Evolutionary conservation across 92 coral and sea anemone genomes (phyloP), one percentile per base, ranked within the genome.

Genomic region (Parazoanthus darwini): DNA sequence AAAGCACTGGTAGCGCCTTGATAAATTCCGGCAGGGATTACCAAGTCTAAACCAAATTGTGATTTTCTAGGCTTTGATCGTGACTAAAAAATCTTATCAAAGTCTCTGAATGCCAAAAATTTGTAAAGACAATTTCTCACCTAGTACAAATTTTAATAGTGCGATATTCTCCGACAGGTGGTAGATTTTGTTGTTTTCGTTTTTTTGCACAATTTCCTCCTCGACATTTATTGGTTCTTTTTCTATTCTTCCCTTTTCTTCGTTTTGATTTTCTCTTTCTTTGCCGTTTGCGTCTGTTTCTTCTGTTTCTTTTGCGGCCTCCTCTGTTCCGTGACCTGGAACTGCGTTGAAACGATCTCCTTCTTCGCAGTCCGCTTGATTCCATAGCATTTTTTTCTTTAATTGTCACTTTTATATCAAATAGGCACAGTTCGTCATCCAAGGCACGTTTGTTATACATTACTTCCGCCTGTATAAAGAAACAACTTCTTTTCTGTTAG

Each of bases 381-480:
- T 39, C 39, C 2, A 39, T 39, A 74, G 9, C 43, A 20, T 29
- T 74, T 29, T 1, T 36, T 74, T 74, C 78, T 36, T 74, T 74
- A 29, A 77, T 42, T 9, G 6, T 16, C 25, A 77, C 56, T 10
- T 20, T 42, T 38, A 77, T 39, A 43, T 77, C 80, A 42, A 77
- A 77, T 25, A 18, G 58, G 56, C 80, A 77, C 56, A 77, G 6
- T 54, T 77, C 80, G 10, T 43, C 80, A 20, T 77, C 16, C 16
- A 77, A 38, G 25, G 43, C 56, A 10, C 8, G 25, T 25, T 43
- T 77, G 58, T 77, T 38, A 20, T 77, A 77, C n/a, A 5, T 43
- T 77, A 46, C 80, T 77, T 77, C 80, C 46, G 58, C 56, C 80
- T 77, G 80, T 38, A 43, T 39, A 43, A 43, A 77, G 56, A 43